phyloP scores from a whole-genome alignment of 92 coral and sea anemone species.

The Ricordea florida region DNA sequence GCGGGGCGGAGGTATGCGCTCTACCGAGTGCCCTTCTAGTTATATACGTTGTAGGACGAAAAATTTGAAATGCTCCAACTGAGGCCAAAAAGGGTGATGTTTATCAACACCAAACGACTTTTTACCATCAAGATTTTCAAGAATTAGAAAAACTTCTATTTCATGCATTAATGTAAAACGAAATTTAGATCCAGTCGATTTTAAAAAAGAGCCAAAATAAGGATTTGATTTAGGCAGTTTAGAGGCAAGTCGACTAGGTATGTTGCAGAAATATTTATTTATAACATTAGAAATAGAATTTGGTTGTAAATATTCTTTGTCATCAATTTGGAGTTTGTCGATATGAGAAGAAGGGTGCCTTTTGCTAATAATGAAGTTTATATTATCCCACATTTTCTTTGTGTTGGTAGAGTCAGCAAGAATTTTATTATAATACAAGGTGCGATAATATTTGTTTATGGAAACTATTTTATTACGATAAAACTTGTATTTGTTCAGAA shows the following conservation, averaged over 20 bases:
- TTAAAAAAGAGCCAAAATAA: slow-evolving; percentile 5
- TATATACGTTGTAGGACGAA: slow-evolving; percentile 20
- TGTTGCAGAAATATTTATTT: background rate
- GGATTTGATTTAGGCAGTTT: slow-evolving; percentile 28
- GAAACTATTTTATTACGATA: slow-evolving; percentile 15
- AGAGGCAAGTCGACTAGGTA: slow-evolving; percentile 13
- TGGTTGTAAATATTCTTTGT: slow-evolving; percentile 11
- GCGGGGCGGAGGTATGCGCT: too few relatives aligned
- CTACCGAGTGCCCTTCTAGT: too few relatives aligned
- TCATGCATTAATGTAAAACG: slow-evolving; percentile 2
- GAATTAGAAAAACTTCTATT: slow-evolving; percentile 19
- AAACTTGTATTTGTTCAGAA: slow-evolving; percentile 4
- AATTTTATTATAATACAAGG: background rate
- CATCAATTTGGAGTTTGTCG: background rate
- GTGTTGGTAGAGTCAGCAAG: slow-evolving; percentile 2
- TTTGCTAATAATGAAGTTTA: background rate
- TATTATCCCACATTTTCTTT: slow-evolving; percentile 19
- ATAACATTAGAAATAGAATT: slow-evolving; percentile 7
- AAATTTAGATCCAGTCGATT: slow-evolving; percentile 14
- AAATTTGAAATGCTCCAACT: background rate
- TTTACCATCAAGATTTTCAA: slow-evolving; percentile 3
- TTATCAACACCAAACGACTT: slow-evolving; percentile 7
- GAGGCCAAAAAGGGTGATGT: slow-evolving; percentile 4
- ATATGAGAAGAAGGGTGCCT: background rate
- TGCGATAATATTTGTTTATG: background rate